These are phyloP conservation scores for Crematogaster levior DNA, from an alignment of 2,888 invertebrate genomes.

Conservation along the genomic window DNA sequence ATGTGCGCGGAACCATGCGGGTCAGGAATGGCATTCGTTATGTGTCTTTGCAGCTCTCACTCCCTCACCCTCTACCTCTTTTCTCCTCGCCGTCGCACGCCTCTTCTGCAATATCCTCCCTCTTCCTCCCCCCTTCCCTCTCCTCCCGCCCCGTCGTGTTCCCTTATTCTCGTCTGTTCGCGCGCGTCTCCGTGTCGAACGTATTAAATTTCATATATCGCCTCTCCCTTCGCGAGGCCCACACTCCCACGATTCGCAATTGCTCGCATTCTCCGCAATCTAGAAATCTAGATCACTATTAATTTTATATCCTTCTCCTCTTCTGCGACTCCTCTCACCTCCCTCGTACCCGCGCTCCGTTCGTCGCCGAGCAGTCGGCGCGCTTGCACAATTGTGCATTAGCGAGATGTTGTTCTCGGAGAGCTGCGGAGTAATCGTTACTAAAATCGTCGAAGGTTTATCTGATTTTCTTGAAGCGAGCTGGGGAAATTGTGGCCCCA, in stretches of 20 bases:
- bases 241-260: slow-evolving; percentile 84
- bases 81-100: slow-evolving; percentile 34
- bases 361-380: slow-evolving; percentile 46
- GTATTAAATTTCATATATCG: slow-evolving; percentile 83
- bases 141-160: slow-evolving; percentile 47
- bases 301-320: slow-evolving; percentile 83
- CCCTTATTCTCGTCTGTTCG: slow-evolving; percentile 50
- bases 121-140: slow-evolving; percentile 45
- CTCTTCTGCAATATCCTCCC: slow-evolving; percentile 58
- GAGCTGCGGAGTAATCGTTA: slow-evolving; percentile 45
- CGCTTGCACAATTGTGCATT: slow-evolving; percentile 65
- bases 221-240: slow-evolving; percentile 72
- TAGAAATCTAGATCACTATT: slow-evolving; percentile 85
- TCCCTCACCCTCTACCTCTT: slow-evolving; percentile 63
- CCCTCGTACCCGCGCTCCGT: background rate
- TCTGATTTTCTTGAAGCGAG: slow-evolving; percentile 46
- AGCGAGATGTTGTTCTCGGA: slow-evolving; percentile 37
- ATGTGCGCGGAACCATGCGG: slow-evolving; percentile 81
- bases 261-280: slow-evolving; percentile 84
- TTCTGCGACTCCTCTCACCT: background rate
- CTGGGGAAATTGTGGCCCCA: slow-evolving; percentile 40
- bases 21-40: slow-evolving; percentile 82
- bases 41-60: slow-evolving; percentile 68
- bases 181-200: slow-evolving; percentile 77
- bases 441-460: slow-evolving; percentile 54